phyloP scores from a whole-genome alignment of 2,797 vertebrate species.

The Cirrhinus mrigala region DNA sequence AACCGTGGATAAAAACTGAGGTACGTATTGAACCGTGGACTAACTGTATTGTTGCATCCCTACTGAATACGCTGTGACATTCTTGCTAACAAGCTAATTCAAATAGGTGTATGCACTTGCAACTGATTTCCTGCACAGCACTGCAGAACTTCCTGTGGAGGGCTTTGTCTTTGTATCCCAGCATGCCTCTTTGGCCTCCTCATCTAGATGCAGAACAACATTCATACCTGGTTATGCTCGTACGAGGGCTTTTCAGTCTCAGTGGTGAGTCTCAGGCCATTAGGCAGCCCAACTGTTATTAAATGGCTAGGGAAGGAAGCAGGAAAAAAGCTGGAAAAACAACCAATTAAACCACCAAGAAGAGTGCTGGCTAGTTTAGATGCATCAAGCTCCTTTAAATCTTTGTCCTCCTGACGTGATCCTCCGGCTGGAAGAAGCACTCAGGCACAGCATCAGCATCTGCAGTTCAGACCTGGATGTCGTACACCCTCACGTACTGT shows the following conservation, averaged over 20 bases:
- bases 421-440: slow-evolving; percentile 13
- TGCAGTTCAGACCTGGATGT: slow-evolving; percentile 55
- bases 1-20: too few species aligned
- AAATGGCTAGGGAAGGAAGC: slow-evolving; percentile 41
- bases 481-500: background rate
- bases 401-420: background rate
- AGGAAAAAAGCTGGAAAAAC: background rate
- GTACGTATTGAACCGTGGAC: too few species aligned
- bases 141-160: background rate
- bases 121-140: background rate
- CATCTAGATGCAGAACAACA: slow-evolving; percentile 18
- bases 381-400: slow-evolving; percentile 11
- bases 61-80: background rate
- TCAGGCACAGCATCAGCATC: slow-evolving; percentile 68
- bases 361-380: slow-evolving; percentile 26
- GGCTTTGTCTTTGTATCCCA: slow-evolving; percentile 1
- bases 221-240: background rate
- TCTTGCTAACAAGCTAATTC: background rate
- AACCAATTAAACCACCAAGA: slow-evolving; percentile 24
- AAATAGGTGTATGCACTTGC: background rate
- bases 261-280: slow-evolving; percentile 46
- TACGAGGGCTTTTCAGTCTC: background rate
- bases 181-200: background rate
- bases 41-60: too few species aligned
- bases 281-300: slow-evolving; percentile 49